Evolutionary conservation across 2,888 invertebrate species (phyloP), one percentile per base, ranked within the genome.

Genomic region (Coecobrya sp.): DNA sequence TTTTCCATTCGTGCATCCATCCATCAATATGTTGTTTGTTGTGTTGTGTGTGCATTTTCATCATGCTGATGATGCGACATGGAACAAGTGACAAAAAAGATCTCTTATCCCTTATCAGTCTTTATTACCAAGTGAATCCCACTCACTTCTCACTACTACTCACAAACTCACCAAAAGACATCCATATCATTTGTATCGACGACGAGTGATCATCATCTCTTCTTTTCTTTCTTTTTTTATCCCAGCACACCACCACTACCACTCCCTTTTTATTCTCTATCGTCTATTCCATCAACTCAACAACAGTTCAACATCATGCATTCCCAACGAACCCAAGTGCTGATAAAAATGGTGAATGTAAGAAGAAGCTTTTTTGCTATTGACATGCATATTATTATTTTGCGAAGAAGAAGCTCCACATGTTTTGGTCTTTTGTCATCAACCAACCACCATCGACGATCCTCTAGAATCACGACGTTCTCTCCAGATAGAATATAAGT

Each of bases 121-220:
- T 91, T 86, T 91, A 68, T 91, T 91, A 86, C 89, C 30, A 70
- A 59, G 36, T 30, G 19, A 62, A 59, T 62, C 82, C 82, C 22
- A 16, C 36, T 36, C 36, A 25, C 36, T 76, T 25, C 62, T 62
- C 22, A 10, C 22, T n/a, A n/a, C n/a, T n/a, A n/a, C n/a, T n/a
- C 25, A 27, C 25, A 22, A 11, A 65, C 25, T 27, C 13, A 27
- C 65, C 27, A 65, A 0, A 22, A 0, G 8, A 8, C 88, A 30
- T 62, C 19, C 91, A 68, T 65, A 91, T 91, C 82, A 91, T 91
- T 91, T 91, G 91, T 91, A 91, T 91, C 91, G 76, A 68, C 36
- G 52, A 70, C 27, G 52, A 81, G 89, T 82, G 90, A 91, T 91
- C 90, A 85, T 85, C 85, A 86, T 86, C 91, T 85, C 68, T 62